Evolutionary conservation across 2,113 vertebrate genomes (phyloP).

Genomic region (Sula dactylatra): DNA sequence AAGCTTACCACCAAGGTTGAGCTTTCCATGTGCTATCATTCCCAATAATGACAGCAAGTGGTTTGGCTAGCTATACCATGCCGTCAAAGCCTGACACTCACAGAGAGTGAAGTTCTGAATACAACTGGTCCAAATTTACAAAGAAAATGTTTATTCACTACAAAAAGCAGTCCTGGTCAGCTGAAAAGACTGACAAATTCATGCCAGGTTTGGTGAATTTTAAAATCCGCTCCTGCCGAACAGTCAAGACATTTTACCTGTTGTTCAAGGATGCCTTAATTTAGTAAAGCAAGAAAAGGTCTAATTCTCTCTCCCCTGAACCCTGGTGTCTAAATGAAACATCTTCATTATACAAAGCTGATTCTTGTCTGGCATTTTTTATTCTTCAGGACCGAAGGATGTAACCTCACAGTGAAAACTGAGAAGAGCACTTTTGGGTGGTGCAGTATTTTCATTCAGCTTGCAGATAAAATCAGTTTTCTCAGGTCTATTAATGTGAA

Average conservation of each 20-base stretch:
- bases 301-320: neutral
- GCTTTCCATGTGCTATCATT: neutral
- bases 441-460: neutral
- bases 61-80: neutral
- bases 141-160: neutral
- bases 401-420: neutral
- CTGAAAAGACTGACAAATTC: neutral
- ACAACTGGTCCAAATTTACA: neutral
- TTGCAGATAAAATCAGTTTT: neutral
- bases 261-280: neutral
- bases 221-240: neutral
- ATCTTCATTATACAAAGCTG: neutral
- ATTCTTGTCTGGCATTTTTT: neutral
- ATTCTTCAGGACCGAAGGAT: neutral
- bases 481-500: neutral
- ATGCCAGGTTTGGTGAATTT: neutral
- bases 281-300: neutral
- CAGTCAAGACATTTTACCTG: neutral
- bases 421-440: neutral
- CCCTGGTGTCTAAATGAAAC: neutral
- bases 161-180: neutral
- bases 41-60: neutral
- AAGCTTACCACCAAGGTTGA: constrained; percentile 6
- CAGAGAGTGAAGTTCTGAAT: neutral
- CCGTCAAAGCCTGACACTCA: accelerated